Base-by-base conservation (phyloP, 1,140 invertebrate genomes). In the Lasaia peninsularis region DNA sequence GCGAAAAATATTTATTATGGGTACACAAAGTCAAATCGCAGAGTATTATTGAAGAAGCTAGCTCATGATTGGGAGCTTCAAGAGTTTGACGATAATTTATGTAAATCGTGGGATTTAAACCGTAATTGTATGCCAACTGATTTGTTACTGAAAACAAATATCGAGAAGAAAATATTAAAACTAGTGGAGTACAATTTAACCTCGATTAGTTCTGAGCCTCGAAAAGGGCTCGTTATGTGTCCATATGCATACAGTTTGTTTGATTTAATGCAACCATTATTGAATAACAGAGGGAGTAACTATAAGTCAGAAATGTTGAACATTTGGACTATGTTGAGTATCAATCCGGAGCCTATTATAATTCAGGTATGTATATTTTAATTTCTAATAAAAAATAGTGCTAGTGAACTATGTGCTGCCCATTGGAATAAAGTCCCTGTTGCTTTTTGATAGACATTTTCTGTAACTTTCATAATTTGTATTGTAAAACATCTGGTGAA, bases 341-440 rank as follows among this genome's bases (percentile, higher is more conserved):
- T 85, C n/a, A 88, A 88, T 57, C 82, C 85, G 28, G 85, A 88
- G 50, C 85, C 85, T 14, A 78, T 88, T 16, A 71, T 88, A 21
- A 65, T 88, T 37, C 79, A 88, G 75, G 82, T 88, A 70, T 48
- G n/a, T 57, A 11, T 20, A 18, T 4, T 20, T 2, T 20, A 18
- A 32, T 21, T 1, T 18, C 16, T 35, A 1, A 9, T 20, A 28
- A 7, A 6, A 28, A 6, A 28, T n/a, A 28, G 5, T 28, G 24
- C 8, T 28, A 7, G 8, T 28, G 0, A 28, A 28, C 1, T 6
- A 28, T 28, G n/a, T n/a, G n/a, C n/a, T n/a, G n/a, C n/a, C n/a
- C n/a, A n/a, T n/a, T n/a, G n/a, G n/a, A n/a, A n/a, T n/a, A n/a
- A n/a, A n/a, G n/a, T n/a, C n/a, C n/a, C n/a, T n/a, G n/a, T n/a